These are phyloP conservation scores for Philotrypesis tridentata DNA, from an alignment of 1,140 invertebrate species.

Conservation along the genomic window DNA sequence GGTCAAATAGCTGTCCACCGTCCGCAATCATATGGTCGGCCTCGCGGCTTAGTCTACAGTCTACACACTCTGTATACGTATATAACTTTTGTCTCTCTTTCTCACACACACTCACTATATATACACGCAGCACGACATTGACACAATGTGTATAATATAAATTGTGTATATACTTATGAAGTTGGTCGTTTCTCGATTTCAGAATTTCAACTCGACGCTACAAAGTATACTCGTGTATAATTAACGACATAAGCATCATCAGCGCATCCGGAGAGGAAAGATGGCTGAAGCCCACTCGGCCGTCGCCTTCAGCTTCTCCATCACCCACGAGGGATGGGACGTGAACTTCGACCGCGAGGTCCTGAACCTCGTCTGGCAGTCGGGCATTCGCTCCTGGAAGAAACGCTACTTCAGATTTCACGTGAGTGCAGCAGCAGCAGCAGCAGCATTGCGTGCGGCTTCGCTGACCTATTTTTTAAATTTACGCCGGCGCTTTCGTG, in stretches of 20 bases:
- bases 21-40: background rate
- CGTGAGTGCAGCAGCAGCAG: constrained; percentile 75
- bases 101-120: too few species aligned
- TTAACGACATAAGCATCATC: too few species aligned
- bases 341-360: constrained; percentile 98
- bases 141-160: constrained; percentile 7
- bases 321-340: constrained; percentile 98
- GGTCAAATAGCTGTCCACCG: constrained; percentile 57
- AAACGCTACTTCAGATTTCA: constrained; percentile 90
- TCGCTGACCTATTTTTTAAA: too few species aligned
- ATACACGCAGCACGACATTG: too few species aligned
- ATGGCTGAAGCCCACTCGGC: constrained; percentile 99
- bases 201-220: background rate
- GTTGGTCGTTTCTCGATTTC: background rate
- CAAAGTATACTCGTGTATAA: background rate
- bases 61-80: too few species aligned
- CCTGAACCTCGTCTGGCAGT: constrained; percentile 90
- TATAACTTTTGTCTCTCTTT: too few species aligned
- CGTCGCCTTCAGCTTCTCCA: constrained; percentile 97
- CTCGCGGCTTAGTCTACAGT: background rate
- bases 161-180: background rate
- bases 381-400: constrained; percentile 94
- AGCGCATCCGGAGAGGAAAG: constrained; percentile 67
- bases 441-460: too few species aligned
- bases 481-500: too few species aligned